Base-by-base conservation (phyloP, 2,888 invertebrate genomes). In the Phytoseiulus persimilis region DNA sequence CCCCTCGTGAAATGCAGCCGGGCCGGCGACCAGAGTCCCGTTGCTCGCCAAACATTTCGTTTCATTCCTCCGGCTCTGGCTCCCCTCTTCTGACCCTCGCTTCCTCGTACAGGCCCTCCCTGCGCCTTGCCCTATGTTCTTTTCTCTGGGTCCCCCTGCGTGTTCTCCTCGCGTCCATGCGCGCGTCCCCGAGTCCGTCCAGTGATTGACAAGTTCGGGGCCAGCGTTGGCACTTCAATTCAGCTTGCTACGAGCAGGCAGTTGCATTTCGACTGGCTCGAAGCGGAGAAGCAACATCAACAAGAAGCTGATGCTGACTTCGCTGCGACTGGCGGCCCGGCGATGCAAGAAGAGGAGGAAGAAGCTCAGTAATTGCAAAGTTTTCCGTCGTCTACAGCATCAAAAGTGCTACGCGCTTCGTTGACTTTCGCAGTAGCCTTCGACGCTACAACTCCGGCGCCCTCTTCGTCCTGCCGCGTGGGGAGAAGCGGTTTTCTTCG, bases 171-270 rank as follows among this genome's bases (percentile, higher is more conserved):
- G 65, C 65, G 65, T 65, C 65, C 28, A 28, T 14, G 65, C 65
- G 65, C 65, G 65, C 65, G 65, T 65, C 28, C 65, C 65, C 65
- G 23, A 28, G 65, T 65, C 65, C 65, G 6, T 87, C 87, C 39
- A 87, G 32, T 87, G 87, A 87, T 87, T 87, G 87, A 87, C 87
- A 87, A 87, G 87, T 87, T 87, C 87, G 87, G 87, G 87, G 87
- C 32, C 33, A 31, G 32, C 87, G 33, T 87, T 87, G 87, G 87
- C 87, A 87, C 87, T 45, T 87, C 87, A 32, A n/a, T 32, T 87
- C 65, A 65, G 18, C 23, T 65, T 28, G 65, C 23, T 65, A 23
- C 65, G 65, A 65, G 33, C 87, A 33, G 87, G 87, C 32, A 87
- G 39, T 87, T 87, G 87, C 87, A 32, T 87, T 87, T 87, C 87